phyloP scores from a whole-genome alignment of 2,888 invertebrate species.

The Nudaria mundana region DNA sequence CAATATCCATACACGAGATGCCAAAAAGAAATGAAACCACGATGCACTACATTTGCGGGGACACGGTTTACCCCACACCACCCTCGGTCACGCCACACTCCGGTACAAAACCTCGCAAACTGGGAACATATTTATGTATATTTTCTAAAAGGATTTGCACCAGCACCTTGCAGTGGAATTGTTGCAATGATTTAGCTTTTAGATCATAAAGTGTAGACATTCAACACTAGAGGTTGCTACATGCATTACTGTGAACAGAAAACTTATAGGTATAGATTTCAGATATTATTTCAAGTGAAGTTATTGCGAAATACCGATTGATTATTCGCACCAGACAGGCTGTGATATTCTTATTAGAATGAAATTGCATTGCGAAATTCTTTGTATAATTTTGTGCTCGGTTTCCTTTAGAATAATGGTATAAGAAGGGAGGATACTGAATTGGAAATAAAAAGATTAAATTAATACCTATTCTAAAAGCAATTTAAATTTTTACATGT shows the following conservation, averaged over 20 bases:
- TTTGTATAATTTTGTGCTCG: background rate
- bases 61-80: slow-evolving; percentile 5
- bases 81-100: slow-evolving; percentile 10
- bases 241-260: slow-evolving; percentile 30
- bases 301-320: slow-evolving; percentile 21
- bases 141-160: slow-evolving; percentile 36
- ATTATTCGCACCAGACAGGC: slow-evolving; percentile 5
- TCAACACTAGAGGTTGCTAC: too few relatives aligned
- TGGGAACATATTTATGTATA: slow-evolving; percentile 33
- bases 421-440: too few relatives aligned
- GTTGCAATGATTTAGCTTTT: too few relatives aligned
- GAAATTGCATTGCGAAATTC: background rate
- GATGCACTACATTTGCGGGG: slow-evolving; percentile 16
- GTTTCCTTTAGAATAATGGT: background rate
- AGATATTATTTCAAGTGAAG: slow-evolving; percentile 26
- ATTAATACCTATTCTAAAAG: too few relatives aligned
- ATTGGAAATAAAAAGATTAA: too few relatives aligned
- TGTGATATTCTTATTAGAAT: slow-evolving; percentile 3
- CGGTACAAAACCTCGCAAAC: slow-evolving; percentile 20
- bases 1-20: background rate
- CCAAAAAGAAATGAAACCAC: slow-evolving; percentile 19
- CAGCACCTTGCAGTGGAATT: slow-evolving; percentile 13
- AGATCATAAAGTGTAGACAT: too few relatives aligned
- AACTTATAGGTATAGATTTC: slow-evolving; percentile 29
- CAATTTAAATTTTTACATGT: too few relatives aligned